Percentiles rank a stretch among this genome's conserved stretches.
phyloP scores from a whole-genome alignment of 2,888 invertebrate genomes.

The Lasioglossum figueresi region DNA sequence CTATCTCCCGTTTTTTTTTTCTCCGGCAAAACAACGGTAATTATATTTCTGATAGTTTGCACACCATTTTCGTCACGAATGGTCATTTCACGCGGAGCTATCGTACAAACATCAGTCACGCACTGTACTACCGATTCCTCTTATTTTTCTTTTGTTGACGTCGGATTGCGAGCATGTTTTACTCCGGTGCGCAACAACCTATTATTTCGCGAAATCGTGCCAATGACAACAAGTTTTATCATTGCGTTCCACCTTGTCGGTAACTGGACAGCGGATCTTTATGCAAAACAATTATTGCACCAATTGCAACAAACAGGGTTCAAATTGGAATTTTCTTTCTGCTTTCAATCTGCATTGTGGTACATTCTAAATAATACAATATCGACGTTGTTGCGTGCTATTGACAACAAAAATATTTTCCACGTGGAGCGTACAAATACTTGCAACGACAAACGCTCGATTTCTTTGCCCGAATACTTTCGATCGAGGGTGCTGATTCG shows the following conservation, averaged over 20 bases:
- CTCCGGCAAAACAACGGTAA: not conserved
- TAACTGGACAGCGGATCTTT: not conserved
- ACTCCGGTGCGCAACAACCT: not conserved
- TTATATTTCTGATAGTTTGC: not conserved
- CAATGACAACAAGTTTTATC: not conserved
- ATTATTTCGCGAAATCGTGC: not conserved
- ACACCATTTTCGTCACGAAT: not conserved
- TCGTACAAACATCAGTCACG: not conserved
- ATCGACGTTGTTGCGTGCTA: too few relatives aligned
- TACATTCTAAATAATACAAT: too few relatives aligned
- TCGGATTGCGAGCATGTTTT: not conserved
- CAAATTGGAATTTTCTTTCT: too few relatives aligned
- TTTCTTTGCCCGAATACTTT: too few relatives aligned
- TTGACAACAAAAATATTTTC: too few relatives aligned
- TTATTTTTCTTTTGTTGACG: not conserved
- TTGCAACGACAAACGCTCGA: too few relatives aligned
- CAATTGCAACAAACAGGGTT: not conserved
- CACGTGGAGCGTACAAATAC: too few relatives aligned
- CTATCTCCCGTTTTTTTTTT: not conserved
- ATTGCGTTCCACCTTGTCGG: not conserved
- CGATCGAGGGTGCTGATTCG: too few relatives aligned
- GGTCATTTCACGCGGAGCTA: not conserved
- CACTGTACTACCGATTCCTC: not conserved
- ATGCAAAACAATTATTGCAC: not conserved
- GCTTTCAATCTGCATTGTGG: too few relatives aligned